Conservation (phyloP, 2,888 invertebrate genomes). For the Tenthredo amoena region DNA sequence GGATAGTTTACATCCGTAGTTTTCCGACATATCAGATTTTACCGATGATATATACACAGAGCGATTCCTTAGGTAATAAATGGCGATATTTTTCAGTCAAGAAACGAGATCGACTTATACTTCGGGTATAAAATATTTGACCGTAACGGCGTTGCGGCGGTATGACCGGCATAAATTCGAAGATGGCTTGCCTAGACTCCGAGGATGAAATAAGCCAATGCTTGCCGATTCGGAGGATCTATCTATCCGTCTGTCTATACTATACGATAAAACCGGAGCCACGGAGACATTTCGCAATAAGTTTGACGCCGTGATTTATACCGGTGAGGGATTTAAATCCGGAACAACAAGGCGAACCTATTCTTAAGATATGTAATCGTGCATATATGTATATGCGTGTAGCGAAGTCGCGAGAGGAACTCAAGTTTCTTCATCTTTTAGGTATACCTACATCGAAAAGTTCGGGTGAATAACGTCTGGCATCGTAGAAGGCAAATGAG, state of each 20-base stretch:
- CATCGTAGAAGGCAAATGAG: neutral
- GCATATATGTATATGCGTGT: neutral
- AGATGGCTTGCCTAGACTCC: neutral
- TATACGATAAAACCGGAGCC: neutral
- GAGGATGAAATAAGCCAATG: conserved; percentile 27
- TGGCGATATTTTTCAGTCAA: conserved; percentile 67
- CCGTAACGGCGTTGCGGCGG: conserved; percentile 67
- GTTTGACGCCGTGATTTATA: conserved; percentile 9
- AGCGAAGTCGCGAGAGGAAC: neutral
- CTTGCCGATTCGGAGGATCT: neutral
- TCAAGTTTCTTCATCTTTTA: neutral
- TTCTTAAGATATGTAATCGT: neutral
- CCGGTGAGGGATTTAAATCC: conserved; percentile 4
- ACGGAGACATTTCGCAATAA: conserved; percentile 8
- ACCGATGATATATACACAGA: neutral
- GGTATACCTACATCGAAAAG: neutral
- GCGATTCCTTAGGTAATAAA: conserved; percentile 54
- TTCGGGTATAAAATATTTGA: conserved; percentile 71
- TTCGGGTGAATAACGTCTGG: neutral
- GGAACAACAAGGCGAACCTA: neutral
- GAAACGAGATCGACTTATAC: conserved; percentile 61
- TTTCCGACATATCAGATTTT: neutral
- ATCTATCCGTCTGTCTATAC: neutral
- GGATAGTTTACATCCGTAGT: neutral
- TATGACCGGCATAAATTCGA: conserved; percentile 69